A percentile compares a stretch with the other conserved stretches of the same genome.
phyloP scores from a whole-genome alignment of 2,888 invertebrate species.

The Caenorhabditis wallacei region DNA sequence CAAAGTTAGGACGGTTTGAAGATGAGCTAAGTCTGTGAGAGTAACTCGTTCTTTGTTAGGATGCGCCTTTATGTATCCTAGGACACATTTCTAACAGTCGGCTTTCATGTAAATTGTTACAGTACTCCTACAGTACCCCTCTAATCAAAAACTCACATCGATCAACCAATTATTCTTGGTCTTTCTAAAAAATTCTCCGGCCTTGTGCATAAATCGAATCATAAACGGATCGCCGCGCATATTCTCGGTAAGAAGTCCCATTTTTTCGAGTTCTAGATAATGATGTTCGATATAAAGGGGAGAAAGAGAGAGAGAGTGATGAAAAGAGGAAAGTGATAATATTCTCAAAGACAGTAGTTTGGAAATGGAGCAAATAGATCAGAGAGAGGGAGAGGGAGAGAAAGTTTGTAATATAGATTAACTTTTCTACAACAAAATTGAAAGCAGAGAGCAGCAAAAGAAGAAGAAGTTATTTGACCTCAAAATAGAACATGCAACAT shows the following conservation, averaged over 20 bases:
- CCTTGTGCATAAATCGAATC: conserved; percentile 70
- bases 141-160: conserved; percentile 63
- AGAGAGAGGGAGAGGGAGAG: neutral
- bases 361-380: conserved; percentile 23
- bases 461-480: conserved; percentile 11
- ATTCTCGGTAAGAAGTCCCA: conserved; percentile 68
- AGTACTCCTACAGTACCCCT: too few species aligned
- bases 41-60: too few species aligned
- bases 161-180: conserved; percentile 67
- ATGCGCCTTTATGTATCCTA: too few species aligned
- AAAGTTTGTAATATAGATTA: conserved; percentile 52
- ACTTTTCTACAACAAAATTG: conserved; percentile 26
- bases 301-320: neutral
- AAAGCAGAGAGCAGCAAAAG: neutral
- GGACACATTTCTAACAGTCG: too few species aligned
- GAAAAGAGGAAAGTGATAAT: conserved; percentile 2
- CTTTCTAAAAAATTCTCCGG: conserved; percentile 67
- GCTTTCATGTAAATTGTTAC: too few species aligned
- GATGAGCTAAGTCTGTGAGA: too few species aligned
- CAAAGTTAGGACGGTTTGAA: too few species aligned
- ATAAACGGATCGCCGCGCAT: conserved; percentile 73
- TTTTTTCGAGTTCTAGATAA: conserved; percentile 14
- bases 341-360: conserved; percentile 10
- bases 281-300: neutral
- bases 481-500: conserved; percentile 42